phyloP scores from a whole-genome alignment of 2,888 invertebrate genomes.

The Malachius bipustulatus region DNA sequence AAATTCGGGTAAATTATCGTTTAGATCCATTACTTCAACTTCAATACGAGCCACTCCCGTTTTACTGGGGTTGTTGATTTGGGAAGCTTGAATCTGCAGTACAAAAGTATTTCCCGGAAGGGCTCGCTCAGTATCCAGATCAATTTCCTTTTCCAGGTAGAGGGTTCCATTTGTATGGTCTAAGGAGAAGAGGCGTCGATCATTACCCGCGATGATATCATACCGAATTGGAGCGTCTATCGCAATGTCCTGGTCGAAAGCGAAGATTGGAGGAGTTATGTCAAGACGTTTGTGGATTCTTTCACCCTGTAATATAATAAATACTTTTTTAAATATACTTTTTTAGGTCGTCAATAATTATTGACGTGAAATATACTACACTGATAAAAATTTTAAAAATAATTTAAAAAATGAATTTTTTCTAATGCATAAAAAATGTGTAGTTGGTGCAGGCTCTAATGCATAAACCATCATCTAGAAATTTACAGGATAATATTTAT shows the following conservation, averaged over 20 bases:
- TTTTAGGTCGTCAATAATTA: too few species aligned
- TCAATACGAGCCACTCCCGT: slow-evolving; percentile 63
- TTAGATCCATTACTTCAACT: slow-evolving; percentile 61
- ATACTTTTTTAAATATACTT: neutral
- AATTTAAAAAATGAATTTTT: too few species aligned
- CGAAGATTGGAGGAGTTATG: slow-evolving; percentile 61
- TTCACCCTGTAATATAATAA: slow-evolving; percentile 45
- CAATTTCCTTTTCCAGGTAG: slow-evolving; percentile 68
- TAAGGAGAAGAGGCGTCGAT: slow-evolving; percentile 60
- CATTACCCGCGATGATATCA: slow-evolving; percentile 71
- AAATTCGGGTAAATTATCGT: slow-evolving; percentile 78
- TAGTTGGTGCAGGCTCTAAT: too few species aligned
- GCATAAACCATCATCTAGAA: too few species aligned
- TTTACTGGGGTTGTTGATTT: slow-evolving; percentile 66
- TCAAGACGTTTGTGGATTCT: slow-evolving; percentile 57
- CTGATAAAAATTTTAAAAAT: too few species aligned
- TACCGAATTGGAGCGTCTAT: slow-evolving; percentile 64
- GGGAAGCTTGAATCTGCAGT: slow-evolving; percentile 65
- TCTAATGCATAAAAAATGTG: too few species aligned
- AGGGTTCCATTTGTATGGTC: slow-evolving; percentile 63
- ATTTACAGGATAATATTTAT: too few species aligned
- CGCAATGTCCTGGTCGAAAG: slow-evolving; percentile 67
- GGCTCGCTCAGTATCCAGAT: slow-evolving; percentile 59
- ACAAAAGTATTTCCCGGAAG: slow-evolving; percentile 69
- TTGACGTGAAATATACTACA: too few species aligned